Base-by-base conservation (phyloP, 1,140 invertebrate species). In the Lordiphosa clarofinis region DNA sequence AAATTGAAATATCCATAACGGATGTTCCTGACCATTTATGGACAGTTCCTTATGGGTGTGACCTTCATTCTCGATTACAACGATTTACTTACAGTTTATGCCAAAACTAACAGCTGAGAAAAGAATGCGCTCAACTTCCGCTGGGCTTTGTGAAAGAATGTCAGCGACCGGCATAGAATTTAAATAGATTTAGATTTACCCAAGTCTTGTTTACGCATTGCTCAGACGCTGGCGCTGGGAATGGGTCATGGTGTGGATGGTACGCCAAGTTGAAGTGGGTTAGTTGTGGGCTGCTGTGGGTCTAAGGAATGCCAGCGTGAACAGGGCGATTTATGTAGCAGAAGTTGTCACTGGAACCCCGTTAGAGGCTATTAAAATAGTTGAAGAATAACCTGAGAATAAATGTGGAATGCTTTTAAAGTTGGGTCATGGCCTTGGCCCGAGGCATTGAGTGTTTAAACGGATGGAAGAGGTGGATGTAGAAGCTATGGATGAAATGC, bases 61-160 rank as follows among this genome's bases (percentile, higher is more conserved):
- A n/a, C n/a, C n/a, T n/a, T n/a, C n/a, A n/a, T n/a, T n/a, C n/a
- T n/a, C n/a, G n/a, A n/a, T n/a, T n/a, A n/a, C n/a, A n/a, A n/a
- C n/a, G n/a, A n/a, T n/a, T n/a, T n/a, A n/a, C n/a, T n/a, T n/a
- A n/a, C n/a, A n/a, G n/a, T n/a, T n/a, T n/a, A n/a, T n/a, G n/a
- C n/a, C n/a, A n/a, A n/a, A n/a, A 72, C 81, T 81, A 81, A 61
- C 43, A 65, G 59, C 75, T 60, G 19, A 21, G 46, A 33, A 46
- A 58, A 66, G 63, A 67, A 58, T 65, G 75, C 66, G 68, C 62
- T 38, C 56, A 19, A 82, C 75, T 76, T 81, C 75, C 75, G 76
- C 56, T 64, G 39, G 63, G 63, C 73, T 67, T 76, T 73, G 67
- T 72, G 78, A 84, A 78, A 79, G 75, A 79, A 78, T 78, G 74